Base-by-base conservation (phyloP, 2,888 invertebrate genomes). In the Xestia ashworthii region DNA sequence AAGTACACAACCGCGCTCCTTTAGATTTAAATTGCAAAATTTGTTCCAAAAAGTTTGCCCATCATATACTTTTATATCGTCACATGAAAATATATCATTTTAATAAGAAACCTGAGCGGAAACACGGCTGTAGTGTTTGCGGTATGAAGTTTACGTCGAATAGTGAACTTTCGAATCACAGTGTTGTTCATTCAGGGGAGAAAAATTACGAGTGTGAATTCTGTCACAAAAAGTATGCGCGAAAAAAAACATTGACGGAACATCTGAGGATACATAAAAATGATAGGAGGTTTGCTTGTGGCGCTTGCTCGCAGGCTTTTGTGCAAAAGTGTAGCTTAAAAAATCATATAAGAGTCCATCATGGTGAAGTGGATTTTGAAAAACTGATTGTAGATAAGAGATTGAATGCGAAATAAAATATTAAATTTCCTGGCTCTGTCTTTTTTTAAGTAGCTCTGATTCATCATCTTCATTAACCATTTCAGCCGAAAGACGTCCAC, bases 141-240 rank as follows among this genome's bases (percentile, higher is more conserved):
- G 80, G 78, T 0, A 83, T 84, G 76, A 77, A 58, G 60, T 89
- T 89, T 69, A 81, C 81, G 44, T 76, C 82, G 0, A 78, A 68
- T 3, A 74, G 80, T 4, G 78, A 70, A 0, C 75, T 89, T 0
- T 38, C 68, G 0, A 71, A 76, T 5, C 87, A 87, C 14, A 46
- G 44, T 1, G 76, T 87, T 0, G 89, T 87, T 0, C 88, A 88
- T 65, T 78, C 88, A 0, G 89, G 92, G 0, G 91, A 90, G 6
- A 95, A 94, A 83, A 93, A 94, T 19, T 96, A 92, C 67, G 91
- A 93, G 77, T 96, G 96, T 80, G 90, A 92, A 44, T 84, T 94
- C 1, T 96, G 96, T 81, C 88, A 91, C 38, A 96, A 95, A 73
- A 88, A 83, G 19, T 93, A 90, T 71, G 87, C 88, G 0, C 90